These are phyloP conservation scores for Neodiprion pinetum DNA, from an alignment of 1,140 invertebrate species.

Conservation along the genomic window DNA sequence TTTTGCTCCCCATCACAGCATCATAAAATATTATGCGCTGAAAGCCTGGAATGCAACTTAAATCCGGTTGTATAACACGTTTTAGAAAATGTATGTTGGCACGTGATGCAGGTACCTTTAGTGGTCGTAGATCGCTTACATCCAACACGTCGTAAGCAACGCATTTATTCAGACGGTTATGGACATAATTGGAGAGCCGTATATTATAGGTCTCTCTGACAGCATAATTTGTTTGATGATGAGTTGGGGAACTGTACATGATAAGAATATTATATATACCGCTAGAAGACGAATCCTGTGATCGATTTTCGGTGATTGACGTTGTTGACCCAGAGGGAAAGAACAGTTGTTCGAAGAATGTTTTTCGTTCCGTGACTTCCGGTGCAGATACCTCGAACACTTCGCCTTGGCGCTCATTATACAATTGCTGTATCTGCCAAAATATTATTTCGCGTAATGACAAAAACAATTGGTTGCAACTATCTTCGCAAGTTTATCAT, in stretches of 20 bases:
- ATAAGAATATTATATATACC: background rate
- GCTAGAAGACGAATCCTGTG: conserved; percentile 5
- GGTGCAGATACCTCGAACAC: conserved; percentile 13
- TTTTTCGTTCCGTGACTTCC: background rate
- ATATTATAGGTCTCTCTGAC: background rate
- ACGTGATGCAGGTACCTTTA: background rate
- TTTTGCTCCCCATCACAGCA: no score
- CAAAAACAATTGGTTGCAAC: no score
- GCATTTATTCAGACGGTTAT: background rate
- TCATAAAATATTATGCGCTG: no score
- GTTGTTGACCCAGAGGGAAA: background rate
- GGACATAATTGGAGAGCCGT: background rate
- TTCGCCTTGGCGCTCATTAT: conserved; percentile 12
- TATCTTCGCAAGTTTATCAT: no score
- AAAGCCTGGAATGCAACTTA: no score
- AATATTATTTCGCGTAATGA: background rate
- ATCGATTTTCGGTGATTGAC: background rate
- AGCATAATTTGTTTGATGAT: background rate
- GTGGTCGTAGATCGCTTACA: background rate
- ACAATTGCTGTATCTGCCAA: conserved; percentile 14
- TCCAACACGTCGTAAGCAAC: background rate
- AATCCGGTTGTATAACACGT: background rate
- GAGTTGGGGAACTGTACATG: background rate
- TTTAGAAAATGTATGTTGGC: background rate
- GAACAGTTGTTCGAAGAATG: conserved; percentile 17